phyloP scores from a whole-genome alignment of 2,113 vertebrate genomes.

The Brachirus orientalis region DNA sequence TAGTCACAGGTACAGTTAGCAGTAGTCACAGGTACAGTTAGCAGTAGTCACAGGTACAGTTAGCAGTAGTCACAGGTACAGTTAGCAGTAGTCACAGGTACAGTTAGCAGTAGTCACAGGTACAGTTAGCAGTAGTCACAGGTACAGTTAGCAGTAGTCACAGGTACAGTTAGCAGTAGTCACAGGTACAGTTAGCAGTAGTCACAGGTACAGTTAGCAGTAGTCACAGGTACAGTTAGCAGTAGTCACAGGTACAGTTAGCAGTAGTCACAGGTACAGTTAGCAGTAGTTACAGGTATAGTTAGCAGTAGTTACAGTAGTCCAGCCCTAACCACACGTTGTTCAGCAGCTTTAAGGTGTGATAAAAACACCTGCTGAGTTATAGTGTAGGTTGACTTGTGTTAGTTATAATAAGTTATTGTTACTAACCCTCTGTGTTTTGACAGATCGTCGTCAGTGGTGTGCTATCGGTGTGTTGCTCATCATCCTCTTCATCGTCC shows the following conservation, averaged over 20 bases:
- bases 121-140: neutral
- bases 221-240: no score
- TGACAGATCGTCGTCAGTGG: slow-evolving; percentile 96
- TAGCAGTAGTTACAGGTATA: neutral
- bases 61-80: neutral
- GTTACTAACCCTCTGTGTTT: neutral
- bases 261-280: neutral
- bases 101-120: neutral
- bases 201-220: neutral
- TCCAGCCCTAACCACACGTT: no score
- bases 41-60: neutral
- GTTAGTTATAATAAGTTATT: neutral
- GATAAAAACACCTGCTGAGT: neutral
- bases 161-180: neutral
- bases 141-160: neutral
- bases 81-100: neutral
- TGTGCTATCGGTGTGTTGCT: slow-evolving; percentile 93
- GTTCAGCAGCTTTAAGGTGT: neutral
- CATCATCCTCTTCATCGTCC: slow-evolving; percentile 87
- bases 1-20: no score
- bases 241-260: neutral
- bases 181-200: neutral
- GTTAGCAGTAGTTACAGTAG: neutral
- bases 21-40: no score
- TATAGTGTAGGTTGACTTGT: neutral